Evolutionary conservation across 2,113 vertebrate species (phyloP), one percentile per base, ranked within the genome.

Genomic region (Calyptomena viridis): DNA sequence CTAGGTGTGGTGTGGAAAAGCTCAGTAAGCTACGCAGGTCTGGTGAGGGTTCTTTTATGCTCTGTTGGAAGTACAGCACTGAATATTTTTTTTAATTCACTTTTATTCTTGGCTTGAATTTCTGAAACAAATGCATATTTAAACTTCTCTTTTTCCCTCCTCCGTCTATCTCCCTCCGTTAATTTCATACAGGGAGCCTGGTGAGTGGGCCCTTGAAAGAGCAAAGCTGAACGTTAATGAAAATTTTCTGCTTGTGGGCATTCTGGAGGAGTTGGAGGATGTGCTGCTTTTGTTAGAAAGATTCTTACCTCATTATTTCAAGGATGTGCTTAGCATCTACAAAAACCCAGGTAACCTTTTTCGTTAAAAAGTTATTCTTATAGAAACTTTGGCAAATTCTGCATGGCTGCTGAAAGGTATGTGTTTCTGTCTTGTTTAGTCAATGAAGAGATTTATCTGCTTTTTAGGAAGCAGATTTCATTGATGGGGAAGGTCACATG

Each of bases 221-320:
- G 99, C 99, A 95, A 99, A 99, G 77, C 97, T 99, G 98, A 99
- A 99, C 33, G 99, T 99, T 90, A 96, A 99, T 94, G 99, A 99
- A 97, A 99, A 99, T 98, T 99, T 99, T 97, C 98, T 99, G 71
- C 98, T 99, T 46, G 99, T 99, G 96, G 99, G 99, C 63, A 98
- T 99, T 96, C 97, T 99, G 84, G 99, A 99, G 94, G 99, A 99
- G 98, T 89, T 99, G 97, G 99, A 99, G 97, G 99, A 99, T 31
- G 99, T 99, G 90, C 98, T 99, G 96, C 99, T 99, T 93, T 98
- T 99, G 97, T 97, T 99, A 95, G 99, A 99, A 98, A 98, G 99
- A 98, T 99, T 99, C 94, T 98, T 99, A 98, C 99, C 99, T 98
- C 99, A 99, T 98, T 99, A 99, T 98, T 99, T 99, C 97, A 99